phyloP scores from a whole-genome alignment of 2,113 vertebrate genomes.

The Antennarius striatus region DNA sequence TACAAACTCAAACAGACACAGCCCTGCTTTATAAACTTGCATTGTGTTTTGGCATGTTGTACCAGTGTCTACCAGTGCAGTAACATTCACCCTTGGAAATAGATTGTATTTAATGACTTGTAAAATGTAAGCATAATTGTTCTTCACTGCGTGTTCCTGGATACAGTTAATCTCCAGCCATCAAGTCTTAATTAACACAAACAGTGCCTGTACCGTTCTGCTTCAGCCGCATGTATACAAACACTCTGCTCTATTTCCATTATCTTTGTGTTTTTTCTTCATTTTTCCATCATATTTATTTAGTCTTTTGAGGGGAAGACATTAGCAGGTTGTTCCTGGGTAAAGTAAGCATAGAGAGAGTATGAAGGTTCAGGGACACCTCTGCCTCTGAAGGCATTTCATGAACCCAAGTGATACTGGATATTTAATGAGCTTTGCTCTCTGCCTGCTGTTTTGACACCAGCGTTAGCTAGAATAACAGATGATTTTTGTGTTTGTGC shows the following conservation, averaged over 20 bases:
- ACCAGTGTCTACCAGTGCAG: slow-evolving; percentile 4
- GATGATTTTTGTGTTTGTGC: slow-evolving; percentile 25
- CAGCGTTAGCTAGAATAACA: neutral
- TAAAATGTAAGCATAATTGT: slow-evolving; percentile 27
- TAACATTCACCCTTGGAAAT: slow-evolving; percentile 11
- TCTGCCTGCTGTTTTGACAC: slow-evolving; percentile 1
- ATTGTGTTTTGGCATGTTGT: neutral
- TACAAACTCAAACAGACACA: neutral
- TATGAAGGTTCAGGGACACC: slow-evolving; percentile 70
- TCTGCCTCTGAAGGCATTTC: slow-evolving; percentile 28
- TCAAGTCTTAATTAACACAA: slow-evolving; percentile 52
- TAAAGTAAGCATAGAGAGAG: slow-evolving; percentile 59
- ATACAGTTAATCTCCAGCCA: slow-evolving; percentile 40
- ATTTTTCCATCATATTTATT: slow-evolving; percentile 70
- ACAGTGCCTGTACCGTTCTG: slow-evolving; percentile 38
- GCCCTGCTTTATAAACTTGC: neutral
- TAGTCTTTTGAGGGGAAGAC: slow-evolving; percentile 75
- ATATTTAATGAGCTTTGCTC: slow-evolving; percentile 12
- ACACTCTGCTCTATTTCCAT: slow-evolving; percentile 23
- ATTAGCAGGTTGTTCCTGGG: slow-evolving; percentile 73
- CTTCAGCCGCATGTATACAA: slow-evolving; percentile 29
- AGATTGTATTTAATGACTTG: slow-evolving; percentile 23
- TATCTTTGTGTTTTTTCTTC: slow-evolving; percentile 55
- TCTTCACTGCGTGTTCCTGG: slow-evolving; percentile 52
- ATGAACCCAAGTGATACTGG: slow-evolving; percentile 45